phyloP scores from a whole-genome alignment of 2,888 invertebrate species.

The Mythimna lalbum region DNA sequence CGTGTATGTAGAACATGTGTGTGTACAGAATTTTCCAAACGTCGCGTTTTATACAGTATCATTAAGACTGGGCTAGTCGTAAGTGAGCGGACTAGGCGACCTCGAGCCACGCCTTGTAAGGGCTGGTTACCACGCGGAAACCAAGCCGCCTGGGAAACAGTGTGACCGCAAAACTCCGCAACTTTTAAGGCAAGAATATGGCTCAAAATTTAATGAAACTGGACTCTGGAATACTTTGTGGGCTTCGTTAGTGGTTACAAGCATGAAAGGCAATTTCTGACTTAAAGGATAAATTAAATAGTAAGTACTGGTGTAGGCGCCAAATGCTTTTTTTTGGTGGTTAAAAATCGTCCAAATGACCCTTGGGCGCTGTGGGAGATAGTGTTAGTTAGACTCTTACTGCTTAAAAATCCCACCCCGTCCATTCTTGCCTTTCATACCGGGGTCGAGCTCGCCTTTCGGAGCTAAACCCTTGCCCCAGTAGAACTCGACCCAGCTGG shows the following conservation, averaged over 20 bases:
- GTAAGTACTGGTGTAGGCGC: background rate
- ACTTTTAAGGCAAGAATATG: slow-evolving; percentile 36
- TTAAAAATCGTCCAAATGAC: no score
- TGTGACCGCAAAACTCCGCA: slow-evolving; percentile 39
- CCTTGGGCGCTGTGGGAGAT: no score
- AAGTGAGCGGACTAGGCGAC: slow-evolving; percentile 78
- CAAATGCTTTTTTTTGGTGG: no score
- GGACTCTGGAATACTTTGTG: slow-evolving; percentile 13
- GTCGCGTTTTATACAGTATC: slow-evolving; percentile 43
- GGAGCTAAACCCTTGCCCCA: no score
- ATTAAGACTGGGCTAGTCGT: slow-evolving; percentile 62
- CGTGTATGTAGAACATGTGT: background rate
- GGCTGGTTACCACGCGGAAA: slow-evolving; percentile 79
- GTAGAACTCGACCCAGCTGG: no score
- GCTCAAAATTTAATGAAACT: slow-evolving; percentile 36
- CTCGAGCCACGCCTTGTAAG: slow-evolving; percentile 74
- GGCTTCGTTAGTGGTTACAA: background rate
- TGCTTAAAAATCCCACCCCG: no score
- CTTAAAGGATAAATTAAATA: background rate
- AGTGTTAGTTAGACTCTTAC: no score
- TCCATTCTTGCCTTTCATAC: no score
- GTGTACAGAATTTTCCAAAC: slow-evolving; percentile 66
- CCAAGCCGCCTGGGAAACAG: slow-evolving; percentile 53
- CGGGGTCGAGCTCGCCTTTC: no score
- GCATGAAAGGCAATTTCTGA: background rate